A percentile compares a stretch with the other conserved stretches of the same genome.
Evolutionary conservation across 2,113 vertebrate species (phyloP).

Genomic region (Chelonoidis abingdonii): DNA sequence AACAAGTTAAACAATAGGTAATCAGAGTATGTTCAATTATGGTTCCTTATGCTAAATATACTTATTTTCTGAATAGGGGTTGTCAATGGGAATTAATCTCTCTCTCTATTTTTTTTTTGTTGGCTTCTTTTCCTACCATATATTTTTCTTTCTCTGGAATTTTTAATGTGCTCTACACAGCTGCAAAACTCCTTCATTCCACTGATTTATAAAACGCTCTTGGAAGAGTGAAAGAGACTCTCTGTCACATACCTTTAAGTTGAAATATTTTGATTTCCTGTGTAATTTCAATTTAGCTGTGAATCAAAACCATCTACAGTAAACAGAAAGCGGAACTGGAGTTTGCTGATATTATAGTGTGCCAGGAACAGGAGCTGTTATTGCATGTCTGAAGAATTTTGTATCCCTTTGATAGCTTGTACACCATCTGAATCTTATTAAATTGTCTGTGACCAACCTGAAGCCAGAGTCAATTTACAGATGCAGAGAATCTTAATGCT

Average conservation of each 20-base stretch:
- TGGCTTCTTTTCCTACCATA: not conserved
- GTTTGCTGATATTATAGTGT: conserved; percentile 68
- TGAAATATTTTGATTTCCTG: conserved; percentile 73
- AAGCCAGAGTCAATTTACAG: conserved; percentile 16
- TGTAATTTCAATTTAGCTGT: conserved; percentile 76
- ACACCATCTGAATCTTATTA: conserved; percentile 71
- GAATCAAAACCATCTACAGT: conserved; percentile 73
- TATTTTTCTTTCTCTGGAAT: conserved; percentile 38
- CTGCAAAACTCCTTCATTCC: conserved; percentile 54
- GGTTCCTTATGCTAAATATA: not conserved
- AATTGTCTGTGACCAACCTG: conserved; percentile 34
- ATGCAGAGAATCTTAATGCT: not conserved
- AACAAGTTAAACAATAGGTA: conserved; percentile 28
- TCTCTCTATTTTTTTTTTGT: not conserved
- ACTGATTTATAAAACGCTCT: conserved; percentile 61
- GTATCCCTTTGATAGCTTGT: conserved; percentile 52
- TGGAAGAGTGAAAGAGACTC: conserved; percentile 48
- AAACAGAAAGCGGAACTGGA: conserved; percentile 69
- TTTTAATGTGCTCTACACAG: conserved; percentile 20
- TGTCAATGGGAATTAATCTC: not conserved
- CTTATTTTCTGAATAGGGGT: not conserved
- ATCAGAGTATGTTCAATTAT: not conserved
- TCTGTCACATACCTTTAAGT: conserved; percentile 56
- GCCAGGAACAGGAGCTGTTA: conserved; percentile 62
- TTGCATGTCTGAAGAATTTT: conserved; percentile 65